Evolutionary conservation across 53 echinoderm and acorn worm species (phyloP).

Genomic region (Antedon mediterranea): DNA sequence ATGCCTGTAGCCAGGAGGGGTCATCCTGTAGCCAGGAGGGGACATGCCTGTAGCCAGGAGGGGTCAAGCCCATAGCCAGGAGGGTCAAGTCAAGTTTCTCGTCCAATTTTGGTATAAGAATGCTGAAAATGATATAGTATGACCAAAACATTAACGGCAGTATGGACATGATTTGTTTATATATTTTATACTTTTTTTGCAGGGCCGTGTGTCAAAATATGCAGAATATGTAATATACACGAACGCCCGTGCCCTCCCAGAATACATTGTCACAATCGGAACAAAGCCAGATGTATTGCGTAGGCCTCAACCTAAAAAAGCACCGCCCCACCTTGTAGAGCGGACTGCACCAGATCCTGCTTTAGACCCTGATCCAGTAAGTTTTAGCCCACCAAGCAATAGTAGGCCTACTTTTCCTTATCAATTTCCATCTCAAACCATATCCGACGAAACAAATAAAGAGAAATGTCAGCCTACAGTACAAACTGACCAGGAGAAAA

Average conservation of each 20-base stretch:
- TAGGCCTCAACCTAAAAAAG: background rate
- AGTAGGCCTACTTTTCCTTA: background rate
- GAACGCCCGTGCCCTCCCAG: conserved; percentile 35
- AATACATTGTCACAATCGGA: conserved; percentile 28
- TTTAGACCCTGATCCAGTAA: background rate
- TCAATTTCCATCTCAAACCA: background rate
- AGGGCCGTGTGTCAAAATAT: conserved; percentile 27
- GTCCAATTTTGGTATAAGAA: too few relatives aligned
- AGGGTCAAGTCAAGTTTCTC: too few relatives aligned
- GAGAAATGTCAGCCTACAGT: background rate
- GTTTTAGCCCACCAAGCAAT: background rate
- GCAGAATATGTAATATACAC: conserved; percentile 40
- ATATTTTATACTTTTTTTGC: too few relatives aligned
- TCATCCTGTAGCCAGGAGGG: too few relatives aligned
- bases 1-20: too few relatives aligned
- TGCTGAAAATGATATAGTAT: too few relatives aligned
- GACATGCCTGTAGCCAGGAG: too few relatives aligned
- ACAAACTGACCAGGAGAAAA: background rate
- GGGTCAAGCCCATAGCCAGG: too few relatives aligned
- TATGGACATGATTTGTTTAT: too few relatives aligned
- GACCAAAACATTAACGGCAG: too few relatives aligned
- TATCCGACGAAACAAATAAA: background rate
- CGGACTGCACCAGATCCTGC: too few relatives aligned
- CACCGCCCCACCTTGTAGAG: background rate
- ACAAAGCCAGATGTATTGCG: background rate